Evolutionary conservation across 2,888 invertebrate species (phyloP), one percentile per base, ranked within the genome.

Genomic region (Biston betularia): DNA sequence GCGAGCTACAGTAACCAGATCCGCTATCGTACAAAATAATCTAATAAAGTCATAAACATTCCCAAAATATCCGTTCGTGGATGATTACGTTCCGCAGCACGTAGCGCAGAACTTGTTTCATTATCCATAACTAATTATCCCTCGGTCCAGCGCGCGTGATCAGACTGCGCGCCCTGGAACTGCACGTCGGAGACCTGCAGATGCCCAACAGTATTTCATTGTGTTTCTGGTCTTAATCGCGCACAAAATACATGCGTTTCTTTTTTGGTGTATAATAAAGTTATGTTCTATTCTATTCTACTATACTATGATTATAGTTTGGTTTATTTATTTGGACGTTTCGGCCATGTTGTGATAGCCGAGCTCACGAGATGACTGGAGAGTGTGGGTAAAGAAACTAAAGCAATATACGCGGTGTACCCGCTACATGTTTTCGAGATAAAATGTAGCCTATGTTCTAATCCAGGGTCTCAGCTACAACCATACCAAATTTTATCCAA

Each of bases 71-170:
- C 55, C 44, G 24, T 12, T 15, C 12, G 35, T 8, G 62, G 49
- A 65, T 59, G 33, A 61, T 66, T 57, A 49, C 53, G 34, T 66
- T 66, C 53, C 57, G 38, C 42, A 58, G 48, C 53, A 62, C 62
- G 62, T 46, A 62, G 38, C 56, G 24, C 52, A 44, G 8, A 66
- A 66, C 33, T 66, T 66, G 63, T 67, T 67, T 67, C 67, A 68
- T 68, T 68, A 68, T 68, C 67, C 67, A 68, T 63, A 68, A 63
- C 67, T 59, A 68, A 68, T 68, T 59, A 55, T 54, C 49, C 42
- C 50, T 35, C 62, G 46, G 63, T 49, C 54, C 35, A 45, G 12
- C 14, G 69, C 50, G 66, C 72, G 72, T 73, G 72, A 63, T 67
- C 40, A 9, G 70, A 65, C 63, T 70, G 69, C 72, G 72, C 64